Conservation (phyloP, 2,113 vertebrate species). For the Embiotoca jacksoni region DNA sequence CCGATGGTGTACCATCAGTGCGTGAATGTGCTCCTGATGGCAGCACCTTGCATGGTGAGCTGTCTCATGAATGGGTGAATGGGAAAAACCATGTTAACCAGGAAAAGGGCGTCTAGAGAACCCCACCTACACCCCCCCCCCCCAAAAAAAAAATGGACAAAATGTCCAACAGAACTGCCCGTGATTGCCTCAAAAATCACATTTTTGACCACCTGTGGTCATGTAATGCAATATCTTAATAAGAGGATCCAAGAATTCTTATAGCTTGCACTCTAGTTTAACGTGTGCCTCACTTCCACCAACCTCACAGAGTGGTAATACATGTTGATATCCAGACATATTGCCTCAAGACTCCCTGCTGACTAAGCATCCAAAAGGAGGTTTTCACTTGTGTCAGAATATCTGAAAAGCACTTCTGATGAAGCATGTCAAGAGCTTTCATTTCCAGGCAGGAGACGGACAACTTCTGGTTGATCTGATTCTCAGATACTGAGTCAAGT, state of each 20-base stretch:
- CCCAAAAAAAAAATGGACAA: background rate
- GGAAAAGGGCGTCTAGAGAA: constrained; percentile 38
- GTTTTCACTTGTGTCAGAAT: background rate
- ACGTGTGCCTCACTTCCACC: background rate
- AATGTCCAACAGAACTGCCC: constrained; percentile 12
- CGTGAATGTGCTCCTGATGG: too few relatives aligned
- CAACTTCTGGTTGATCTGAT: background rate
- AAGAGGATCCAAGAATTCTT: background rate
- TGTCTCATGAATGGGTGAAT: too few relatives aligned
- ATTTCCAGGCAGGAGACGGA: background rate
- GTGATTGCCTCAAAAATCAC: background rate
- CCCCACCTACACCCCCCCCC: too few relatives aligned
- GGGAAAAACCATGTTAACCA: constrained; percentile 44
- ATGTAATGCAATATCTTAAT: background rate
- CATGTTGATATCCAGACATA: background rate
- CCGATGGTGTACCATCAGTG: too few relatives aligned
- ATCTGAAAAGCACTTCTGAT: background rate
- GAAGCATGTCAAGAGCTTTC: too few relatives aligned
- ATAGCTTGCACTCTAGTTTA: background rate
- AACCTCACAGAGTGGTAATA: background rate
- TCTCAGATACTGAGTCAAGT: constrained; percentile 14
- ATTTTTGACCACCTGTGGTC: background rate
- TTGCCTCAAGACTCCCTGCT: too few relatives aligned
- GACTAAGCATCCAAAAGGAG: background rate
- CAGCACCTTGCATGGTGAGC: too few relatives aligned